Percentiles rank a stretch among this genome's conserved stretches.
These are phyloP conservation scores for Drosophila tropicalis DNA, from an alignment of 1,140 invertebrate species.

Conservation along the genomic window DNA sequence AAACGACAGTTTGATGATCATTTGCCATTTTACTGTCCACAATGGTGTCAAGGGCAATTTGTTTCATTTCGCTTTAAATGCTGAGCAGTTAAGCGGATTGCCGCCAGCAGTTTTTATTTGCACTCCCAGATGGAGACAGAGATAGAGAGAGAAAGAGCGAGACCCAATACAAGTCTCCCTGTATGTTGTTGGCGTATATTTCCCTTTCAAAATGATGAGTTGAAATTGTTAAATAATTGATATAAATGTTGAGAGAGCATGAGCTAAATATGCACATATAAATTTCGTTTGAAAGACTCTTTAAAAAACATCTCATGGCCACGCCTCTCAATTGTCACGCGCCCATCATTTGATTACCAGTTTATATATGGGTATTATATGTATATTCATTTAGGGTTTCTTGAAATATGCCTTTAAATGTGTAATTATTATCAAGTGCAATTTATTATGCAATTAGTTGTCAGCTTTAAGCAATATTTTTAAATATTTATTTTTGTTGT, in stretches of 20 bases:
- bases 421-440: constrained; percentile 33
- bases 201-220: constrained; percentile 53
- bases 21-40: constrained; percentile 42
- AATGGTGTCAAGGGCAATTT: constrained; percentile 65
- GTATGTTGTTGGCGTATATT: background rate
- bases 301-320: constrained; percentile 26
- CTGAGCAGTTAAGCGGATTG: constrained; percentile 52
- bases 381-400: background rate
- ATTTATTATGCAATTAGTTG: constrained; percentile 64
- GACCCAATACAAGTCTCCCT: background rate
- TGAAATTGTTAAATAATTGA: constrained; percentile 75
- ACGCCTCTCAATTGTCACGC: constrained; percentile 45
- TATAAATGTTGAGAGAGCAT: constrained; percentile 54
- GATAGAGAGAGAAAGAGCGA: background rate
- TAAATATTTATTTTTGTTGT: constrained; percentile 35
- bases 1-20: constrained; percentile 29
- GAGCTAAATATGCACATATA: constrained; percentile 17
- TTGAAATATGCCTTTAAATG: constrained; percentile 28
- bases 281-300: constrained; percentile 23
- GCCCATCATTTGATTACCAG: constrained; percentile 56
- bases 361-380: constrained; percentile 11
- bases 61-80: constrained; percentile 41
- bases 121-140: constrained; percentile 11
- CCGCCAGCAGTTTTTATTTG: constrained; percentile 10
- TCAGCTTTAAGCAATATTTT: constrained; percentile 15